Evolutionary conservation across 2,113 vertebrate genomes (phyloP), one percentile per base, ranked within the genome.

Genomic region (Noctilio leporinus): DNA sequence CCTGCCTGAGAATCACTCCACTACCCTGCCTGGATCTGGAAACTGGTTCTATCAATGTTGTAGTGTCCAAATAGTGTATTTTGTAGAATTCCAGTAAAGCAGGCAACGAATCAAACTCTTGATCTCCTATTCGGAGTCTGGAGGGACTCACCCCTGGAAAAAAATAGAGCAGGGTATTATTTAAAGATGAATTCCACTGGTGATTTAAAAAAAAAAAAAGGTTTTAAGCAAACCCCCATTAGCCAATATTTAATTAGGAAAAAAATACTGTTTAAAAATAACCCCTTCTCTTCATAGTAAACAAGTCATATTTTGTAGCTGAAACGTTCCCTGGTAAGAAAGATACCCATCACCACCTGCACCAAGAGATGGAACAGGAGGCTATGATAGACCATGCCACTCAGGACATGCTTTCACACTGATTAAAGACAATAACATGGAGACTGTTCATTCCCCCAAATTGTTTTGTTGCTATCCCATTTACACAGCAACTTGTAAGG

Each of bases 51-150:
- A 99, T 99, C 98, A 99, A 98, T 47, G 99, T 99, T 97, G 99
- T 99, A 98, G 99, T 99, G 98, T 99, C 99, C 98, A 99, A 98
- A 98, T 99, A 99, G 98, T 99, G 99, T 97, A 99, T 99, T 98
- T 99, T 99, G 98, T 99, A 99, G 98, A 99, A 99, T 98, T 99
- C 99, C 98, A 99, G 98, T 98, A 99, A 98, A 97, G 99, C 99
- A 53, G 99, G 99, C 95, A 99, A 99, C 69, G 99, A 99, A 20
- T 99, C 99, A 96, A 99, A 99, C 97, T 99, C 99, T 98, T 99
- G 99, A 98, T 99, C 99, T 51, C 99, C 99, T 92, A 99, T 99
- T 83, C 99, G 99, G 98, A 99, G 99, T 89, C 99, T 98, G 73
- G 98, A 98, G 93, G 98, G 98, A 86, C 96, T 98, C 97, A 99